Base-by-base conservation (phyloP, 2,888 invertebrate genomes). In the Toxonevra muliebris region DNA sequence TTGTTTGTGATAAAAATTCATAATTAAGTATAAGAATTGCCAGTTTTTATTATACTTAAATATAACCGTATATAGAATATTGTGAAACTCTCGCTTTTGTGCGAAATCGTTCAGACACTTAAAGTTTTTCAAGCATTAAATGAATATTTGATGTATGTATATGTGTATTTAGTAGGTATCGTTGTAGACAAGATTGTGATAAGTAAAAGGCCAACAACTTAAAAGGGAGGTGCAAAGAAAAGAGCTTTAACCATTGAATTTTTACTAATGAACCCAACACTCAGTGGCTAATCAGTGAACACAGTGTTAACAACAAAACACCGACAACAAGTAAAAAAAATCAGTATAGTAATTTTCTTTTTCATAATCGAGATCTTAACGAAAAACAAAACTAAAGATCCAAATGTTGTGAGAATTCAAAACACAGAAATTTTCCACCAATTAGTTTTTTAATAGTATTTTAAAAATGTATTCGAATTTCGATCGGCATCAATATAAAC, bases 281-380 rank as follows among this genome's bases (percentile, higher is more conserved):
- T 77, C 78, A 83, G 84, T 83, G 78, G 74, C 71, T 75, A 76
- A 79, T 77, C 79, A 78, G 71, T 75, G 75, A 71, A 79, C 77
- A 71, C 73, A 72, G 76, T 65, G 81, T 76, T 74, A 77, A 76
- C 82, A 73, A 71, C 73, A 58, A 45, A 43, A 15, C 61, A 50
- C 61, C 19, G 53, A 7, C 52, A 55, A 43, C 50, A 45, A 55
- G 55, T 58, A 17, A 11, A 40, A 11, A 52, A 48, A 41, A 53
- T 45, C 3, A 62, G 43, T 42, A 12, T 53, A 53, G 57, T 45
- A 20, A 50, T 9, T n/a, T 42, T n/a, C 20, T n/a, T 20, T 61
- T 53, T n/a, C 8, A 17, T 20, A 20, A 41, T 41, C 45, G 0
- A 30, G 30, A 30, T 30, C 30, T n/a, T 2, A 45, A 55, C 19